phyloP scores from a whole-genome alignment of 2,797 vertebrate species.

The Dromococcyx pavoninus region DNA sequence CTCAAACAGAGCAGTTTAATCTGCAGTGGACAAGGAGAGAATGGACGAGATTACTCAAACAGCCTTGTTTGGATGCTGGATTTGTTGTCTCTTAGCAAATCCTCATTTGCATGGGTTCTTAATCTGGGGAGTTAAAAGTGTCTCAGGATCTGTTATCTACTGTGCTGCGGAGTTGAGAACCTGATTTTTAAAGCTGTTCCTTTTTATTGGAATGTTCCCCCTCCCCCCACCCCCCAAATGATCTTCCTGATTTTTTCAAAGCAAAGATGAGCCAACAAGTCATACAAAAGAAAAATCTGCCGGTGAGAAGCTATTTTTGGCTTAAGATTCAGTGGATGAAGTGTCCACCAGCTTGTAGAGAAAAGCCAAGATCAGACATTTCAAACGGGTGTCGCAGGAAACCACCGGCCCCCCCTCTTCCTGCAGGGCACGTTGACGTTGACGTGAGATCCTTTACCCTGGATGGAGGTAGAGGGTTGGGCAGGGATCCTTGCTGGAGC shows the following conservation, averaged over 20 bases:
- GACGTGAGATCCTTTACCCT: not conserved
- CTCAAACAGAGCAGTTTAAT: not conserved
- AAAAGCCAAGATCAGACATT: slow-evolving; percentile 45
- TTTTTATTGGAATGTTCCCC: not conserved
- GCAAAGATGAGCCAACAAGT: slow-evolving; percentile 20
- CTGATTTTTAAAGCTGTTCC: slow-evolving; percentile 3
- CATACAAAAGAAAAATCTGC: not conserved
- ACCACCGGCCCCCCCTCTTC: slow-evolving; percentile 17
- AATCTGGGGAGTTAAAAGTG: slow-evolving; percentile 62
- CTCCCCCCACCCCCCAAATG: not conserved
- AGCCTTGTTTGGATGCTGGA: slow-evolving; percentile 57
- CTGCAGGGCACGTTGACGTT: not conserved
- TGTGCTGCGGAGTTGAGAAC: not conserved
- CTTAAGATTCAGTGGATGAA: not conserved
- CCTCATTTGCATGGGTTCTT: slow-evolving; percentile 70
- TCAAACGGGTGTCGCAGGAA: not conserved
- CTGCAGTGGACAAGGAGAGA: not conserved
- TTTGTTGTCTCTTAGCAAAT: slow-evolving; percentile 64
- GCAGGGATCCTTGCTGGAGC: not conserved
- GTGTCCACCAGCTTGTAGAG: slow-evolving; percentile 17
- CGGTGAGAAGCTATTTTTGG: not conserved
- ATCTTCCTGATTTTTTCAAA: not conserved
- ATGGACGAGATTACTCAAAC: slow-evolving; percentile 42
- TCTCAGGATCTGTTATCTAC: slow-evolving; percentile 8
- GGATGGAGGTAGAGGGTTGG: not conserved